These are phyloP conservation scores for Mus spretus DNA, from an alignment of 2,797 vertebrate genomes.

Conservation along the genomic window DNA sequence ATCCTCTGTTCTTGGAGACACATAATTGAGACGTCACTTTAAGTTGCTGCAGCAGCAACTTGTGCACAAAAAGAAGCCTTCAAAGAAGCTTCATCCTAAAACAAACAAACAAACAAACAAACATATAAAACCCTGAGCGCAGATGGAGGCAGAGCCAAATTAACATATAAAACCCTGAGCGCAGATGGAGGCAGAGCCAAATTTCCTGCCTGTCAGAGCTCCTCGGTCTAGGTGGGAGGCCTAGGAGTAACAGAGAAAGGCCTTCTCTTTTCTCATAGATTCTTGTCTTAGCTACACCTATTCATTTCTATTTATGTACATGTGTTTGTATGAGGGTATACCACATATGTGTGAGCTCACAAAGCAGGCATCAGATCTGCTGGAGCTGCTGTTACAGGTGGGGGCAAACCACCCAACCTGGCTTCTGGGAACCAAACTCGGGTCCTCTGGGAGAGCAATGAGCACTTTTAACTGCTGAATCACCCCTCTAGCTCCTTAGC, in stretches of 20 bases:
- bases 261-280: neutral
- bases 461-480: neutral
- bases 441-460: neutral
- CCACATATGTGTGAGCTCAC: neutral
- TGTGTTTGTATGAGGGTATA: neutral
- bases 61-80: neutral
- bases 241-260: neutral
- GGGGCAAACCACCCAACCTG: neutral
- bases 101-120: neutral
- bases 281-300: neutral
- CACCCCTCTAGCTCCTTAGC: neutral
- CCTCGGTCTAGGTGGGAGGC: rapidly evolving
- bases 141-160: neutral
- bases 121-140: neutral
- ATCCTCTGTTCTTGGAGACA: neutral
- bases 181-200: neutral
- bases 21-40: neutral
- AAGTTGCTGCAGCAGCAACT: neutral
- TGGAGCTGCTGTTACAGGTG: neutral
- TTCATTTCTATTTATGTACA: neutral
- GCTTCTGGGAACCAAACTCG: neutral
- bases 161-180: neutral
- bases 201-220: neutral
- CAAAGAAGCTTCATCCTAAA: neutral
- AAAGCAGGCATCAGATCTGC: neutral